phyloP scores from a whole-genome alignment of 1,140 invertebrate species.

The Drosophila navojoa region DNA sequence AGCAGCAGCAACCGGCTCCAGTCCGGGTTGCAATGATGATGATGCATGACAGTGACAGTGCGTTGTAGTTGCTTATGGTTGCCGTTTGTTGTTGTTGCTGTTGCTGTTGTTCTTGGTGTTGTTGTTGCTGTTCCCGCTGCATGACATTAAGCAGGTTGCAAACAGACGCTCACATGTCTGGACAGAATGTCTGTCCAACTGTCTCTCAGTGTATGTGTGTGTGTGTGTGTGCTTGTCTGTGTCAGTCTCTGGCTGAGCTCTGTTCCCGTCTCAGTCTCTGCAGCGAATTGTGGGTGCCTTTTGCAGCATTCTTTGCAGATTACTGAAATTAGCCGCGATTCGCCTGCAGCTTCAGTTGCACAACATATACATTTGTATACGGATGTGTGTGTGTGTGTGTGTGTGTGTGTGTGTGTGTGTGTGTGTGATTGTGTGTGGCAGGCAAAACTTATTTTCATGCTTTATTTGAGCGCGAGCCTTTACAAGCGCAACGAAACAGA shows the following conservation, averaged over 20 bases:
- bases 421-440: slow-evolving; percentile 17
- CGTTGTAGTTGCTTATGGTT: slow-evolving; percentile 61
- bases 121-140: slow-evolving; percentile 55
- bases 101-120: slow-evolving; percentile 26
- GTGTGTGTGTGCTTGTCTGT: slow-evolving; percentile 24
- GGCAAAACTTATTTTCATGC: slow-evolving; percentile 77
- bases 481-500: slow-evolving; percentile 77
- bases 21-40: slow-evolving; percentile 58
- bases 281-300: slow-evolving; percentile 80
- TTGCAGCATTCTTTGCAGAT: slow-evolving; percentile 60
- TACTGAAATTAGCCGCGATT: slow-evolving; percentile 74
- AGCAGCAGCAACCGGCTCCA: slow-evolving; percentile 37
- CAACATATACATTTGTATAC: background rate
- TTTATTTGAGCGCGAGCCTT: slow-evolving; percentile 64
- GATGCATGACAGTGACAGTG: slow-evolving; percentile 81
- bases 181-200: slow-evolving; percentile 50
- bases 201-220: slow-evolving; percentile 18
- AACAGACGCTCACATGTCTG: slow-evolving; percentile 69
- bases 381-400: background rate
- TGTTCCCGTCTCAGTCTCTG: slow-evolving; percentile 32
- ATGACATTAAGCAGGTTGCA: slow-evolving; percentile 81
- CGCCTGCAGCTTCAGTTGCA: slow-evolving; percentile 39
- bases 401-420: slow-evolving; percentile 10
- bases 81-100: slow-evolving; percentile 38
- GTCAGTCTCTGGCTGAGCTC: slow-evolving; percentile 16